These are phyloP conservation scores for Phasia obesa DNA, from an alignment of 2,888 invertebrate genomes.

Conservation along the genomic window DNA sequence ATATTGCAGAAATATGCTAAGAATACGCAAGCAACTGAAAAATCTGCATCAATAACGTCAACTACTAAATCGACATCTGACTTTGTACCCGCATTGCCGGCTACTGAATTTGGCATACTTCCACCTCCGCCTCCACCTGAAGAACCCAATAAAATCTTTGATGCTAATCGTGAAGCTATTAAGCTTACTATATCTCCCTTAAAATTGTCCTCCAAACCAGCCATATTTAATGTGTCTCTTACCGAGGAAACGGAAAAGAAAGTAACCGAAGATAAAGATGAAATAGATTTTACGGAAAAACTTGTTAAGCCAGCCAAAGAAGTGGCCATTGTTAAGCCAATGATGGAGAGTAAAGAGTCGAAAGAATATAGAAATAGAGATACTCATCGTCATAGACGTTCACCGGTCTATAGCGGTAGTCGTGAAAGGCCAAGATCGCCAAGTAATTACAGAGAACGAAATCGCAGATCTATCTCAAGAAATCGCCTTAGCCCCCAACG, in stretches of 20 bases:
- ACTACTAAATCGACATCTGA: neutral
- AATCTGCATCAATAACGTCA: conserved; percentile 31
- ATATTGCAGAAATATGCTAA: conserved; percentile 80
- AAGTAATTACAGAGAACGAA: conserved; percentile 69
- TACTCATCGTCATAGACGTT: conserved; percentile 66
- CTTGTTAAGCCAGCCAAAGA: conserved; percentile 77
- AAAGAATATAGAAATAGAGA: conserved; percentile 73
- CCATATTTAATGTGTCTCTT: conserved; percentile 73
- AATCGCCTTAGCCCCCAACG: conserved; percentile 73
- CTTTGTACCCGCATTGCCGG: conserved; percentile 32
- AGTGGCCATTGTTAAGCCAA: conserved; percentile 80
- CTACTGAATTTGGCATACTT: conserved; percentile 43
- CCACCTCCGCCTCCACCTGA: conserved; percentile 61
- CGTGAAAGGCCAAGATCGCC: conserved; percentile 69
- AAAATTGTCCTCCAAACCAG: conserved; percentile 77
- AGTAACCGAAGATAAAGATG: conserved; percentile 67
- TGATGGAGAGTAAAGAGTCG: conserved; percentile 76
- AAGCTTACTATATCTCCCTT: conserved; percentile 80
- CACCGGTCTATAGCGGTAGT: conserved; percentile 51
- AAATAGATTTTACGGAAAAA: conserved; percentile 76
- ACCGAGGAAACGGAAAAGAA: conserved; percentile 71
- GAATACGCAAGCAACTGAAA: conserved; percentile 57
- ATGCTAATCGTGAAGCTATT: conserved; percentile 80
- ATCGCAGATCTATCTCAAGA: conserved; percentile 73
- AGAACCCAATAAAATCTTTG: conserved; percentile 78